Base-by-base conservation (phyloP, 1,140 invertebrate genomes). In the Megalopta genalis region DNA sequence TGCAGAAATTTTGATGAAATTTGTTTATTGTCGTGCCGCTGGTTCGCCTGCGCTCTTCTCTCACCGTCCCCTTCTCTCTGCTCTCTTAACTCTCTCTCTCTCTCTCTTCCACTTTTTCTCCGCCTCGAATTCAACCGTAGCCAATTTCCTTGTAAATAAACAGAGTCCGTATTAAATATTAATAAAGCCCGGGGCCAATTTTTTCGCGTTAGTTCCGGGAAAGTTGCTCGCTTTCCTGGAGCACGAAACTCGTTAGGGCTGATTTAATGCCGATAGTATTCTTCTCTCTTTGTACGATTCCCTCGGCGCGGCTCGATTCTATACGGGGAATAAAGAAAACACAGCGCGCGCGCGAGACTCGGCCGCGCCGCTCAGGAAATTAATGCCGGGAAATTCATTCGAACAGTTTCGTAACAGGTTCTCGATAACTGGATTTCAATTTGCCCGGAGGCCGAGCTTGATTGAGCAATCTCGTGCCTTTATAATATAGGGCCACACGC, bases 371-470 rank as follows among this genome's bases (percentile, higher is more conserved):
- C 6, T 54, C 54, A 66, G 72, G 70, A 85, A 80, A 85, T 84
- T 75, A 84, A 85, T 76, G 71, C 64, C 49, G 46, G 69, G 64
- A 84, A 81, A 85, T 84, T 85, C 82, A 84, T 84, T 74, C 69
- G 60, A 72, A 74, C 78, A 75, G 49, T 75, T 84, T 84, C 71
- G 70, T 71, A 85, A 85, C 71, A 78, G 84, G 52, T 74, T 75
- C 69, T 78, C 74, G 83, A 85, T 85, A 85, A 85, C 79, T 77
- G 57, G 72, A 77, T 85, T 85, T 39, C 83, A 81, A 84, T 85
- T 81, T 78, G 74, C 79, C 74, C 49, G 4, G 49, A 42, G 69
- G 83, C 32, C 18, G 23, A 12, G 46, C 73, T 82, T 82, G 84
- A 85, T 85, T 67, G 84, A 85, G 74, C 79, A 85, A 85, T 85